These are phyloP conservation scores for Adoxophyes honmai DNA, from an alignment of 1,140 invertebrate genomes.

Conservation along the genomic window DNA sequence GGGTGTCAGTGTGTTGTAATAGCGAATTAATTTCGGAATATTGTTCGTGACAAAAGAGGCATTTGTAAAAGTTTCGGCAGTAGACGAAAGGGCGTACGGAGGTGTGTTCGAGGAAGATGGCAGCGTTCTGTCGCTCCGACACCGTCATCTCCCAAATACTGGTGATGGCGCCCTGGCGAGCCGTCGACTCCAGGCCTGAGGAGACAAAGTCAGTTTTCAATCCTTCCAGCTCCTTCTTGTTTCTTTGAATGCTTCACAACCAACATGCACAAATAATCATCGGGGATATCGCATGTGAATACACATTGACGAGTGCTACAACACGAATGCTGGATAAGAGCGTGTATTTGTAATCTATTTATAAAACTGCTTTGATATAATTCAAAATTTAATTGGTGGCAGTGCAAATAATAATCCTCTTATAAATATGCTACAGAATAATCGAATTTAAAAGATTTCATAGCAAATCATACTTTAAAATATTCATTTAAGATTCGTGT, in stretches of 20 bases:
- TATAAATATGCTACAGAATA: too few relatives aligned
- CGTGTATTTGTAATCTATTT: too few relatives aligned
- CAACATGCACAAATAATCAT: conserved; percentile 1
- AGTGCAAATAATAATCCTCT: too few relatives aligned
- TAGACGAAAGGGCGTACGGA: conserved; percentile 48
- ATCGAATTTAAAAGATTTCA: too few relatives aligned
- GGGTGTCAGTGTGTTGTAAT: conserved; percentile 35
- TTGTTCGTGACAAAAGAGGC: conserved; percentile 51
- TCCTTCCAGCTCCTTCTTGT: neutral
- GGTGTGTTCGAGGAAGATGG: conserved; percentile 39
- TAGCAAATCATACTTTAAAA: too few relatives aligned
- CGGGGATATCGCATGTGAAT: too few relatives aligned
- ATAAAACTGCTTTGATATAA: too few relatives aligned
- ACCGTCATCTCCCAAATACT: conserved; percentile 57
- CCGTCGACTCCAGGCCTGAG: conserved; percentile 33
- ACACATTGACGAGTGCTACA: too few relatives aligned
- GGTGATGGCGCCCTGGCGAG: conserved; percentile 38
- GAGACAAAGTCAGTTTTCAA: conserved; percentile 37
- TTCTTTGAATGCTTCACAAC: conserved; percentile 1
- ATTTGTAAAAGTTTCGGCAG: conserved; percentile 53
- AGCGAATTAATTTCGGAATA: conserved; percentile 38
- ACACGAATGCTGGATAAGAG: too few relatives aligned
- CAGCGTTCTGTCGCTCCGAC: conserved; percentile 50
- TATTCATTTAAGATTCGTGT: too few relatives aligned
- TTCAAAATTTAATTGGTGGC: too few relatives aligned